Conservation (phyloP, 2,797 vertebrate genomes). For the Diplodus puntazzo region DNA sequence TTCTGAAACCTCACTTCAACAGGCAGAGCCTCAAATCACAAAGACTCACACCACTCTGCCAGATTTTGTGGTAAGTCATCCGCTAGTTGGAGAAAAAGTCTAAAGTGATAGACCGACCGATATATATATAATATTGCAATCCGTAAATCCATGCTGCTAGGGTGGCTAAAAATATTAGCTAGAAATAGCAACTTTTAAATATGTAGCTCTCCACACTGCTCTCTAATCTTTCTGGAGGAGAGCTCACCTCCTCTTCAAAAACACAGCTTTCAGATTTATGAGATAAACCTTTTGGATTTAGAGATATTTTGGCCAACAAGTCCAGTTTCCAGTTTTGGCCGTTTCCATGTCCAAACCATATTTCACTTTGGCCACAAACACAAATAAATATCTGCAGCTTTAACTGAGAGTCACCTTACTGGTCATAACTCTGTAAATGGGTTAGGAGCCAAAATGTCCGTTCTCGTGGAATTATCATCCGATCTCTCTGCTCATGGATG, state of each 20-base stretch:
- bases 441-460: slow-evolving; percentile 40
- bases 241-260: neutral
- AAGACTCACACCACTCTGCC: slow-evolving; percentile 2
- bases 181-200: neutral
- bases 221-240: slow-evolving; percentile 16
- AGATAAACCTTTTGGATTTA: slow-evolving; percentile 39
- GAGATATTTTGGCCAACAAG: slow-evolving; percentile 26
- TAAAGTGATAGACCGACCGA: neutral
- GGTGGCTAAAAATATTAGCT: slow-evolving; percentile 2
- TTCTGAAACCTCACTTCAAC: slow-evolving; percentile 2
- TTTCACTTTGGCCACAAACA: slow-evolving; percentile 30
- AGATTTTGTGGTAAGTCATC: neutral
- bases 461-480: slow-evolving; percentile 33
- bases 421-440: slow-evolving; percentile 38
- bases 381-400: slow-evolving; percentile 46
- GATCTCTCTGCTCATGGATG: slow-evolving; percentile 23
- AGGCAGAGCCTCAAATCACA: slow-evolving; percentile 11
- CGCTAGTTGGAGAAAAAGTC: neutral
- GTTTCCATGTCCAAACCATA: slow-evolving; percentile 10
- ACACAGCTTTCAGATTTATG: slow-evolving; percentile 26
- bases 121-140: no score
- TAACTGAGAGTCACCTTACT: slow-evolving; percentile 23
- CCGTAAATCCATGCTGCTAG: neutral
- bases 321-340: slow-evolving; percentile 47
- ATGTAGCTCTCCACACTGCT: slow-evolving; percentile 21